Evolutionary conservation across 2,113 vertebrate species (phyloP).

Genomic region (Ceyx melanurus): DNA sequence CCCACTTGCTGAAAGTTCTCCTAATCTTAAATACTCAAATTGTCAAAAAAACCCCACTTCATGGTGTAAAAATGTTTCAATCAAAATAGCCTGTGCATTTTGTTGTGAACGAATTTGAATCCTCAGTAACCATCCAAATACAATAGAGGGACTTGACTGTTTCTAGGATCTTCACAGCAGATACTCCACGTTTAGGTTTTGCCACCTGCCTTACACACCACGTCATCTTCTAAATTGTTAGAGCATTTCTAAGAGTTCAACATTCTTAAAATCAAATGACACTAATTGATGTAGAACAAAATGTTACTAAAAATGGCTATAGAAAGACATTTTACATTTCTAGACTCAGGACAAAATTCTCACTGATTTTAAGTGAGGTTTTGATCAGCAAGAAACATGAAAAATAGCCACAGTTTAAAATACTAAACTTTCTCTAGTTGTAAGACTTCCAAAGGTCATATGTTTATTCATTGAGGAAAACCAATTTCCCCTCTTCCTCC

Average conservation of each 20-base stretch:
- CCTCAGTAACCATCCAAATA: neutral
- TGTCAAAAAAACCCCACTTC: neutral
- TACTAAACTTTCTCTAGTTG: neutral
- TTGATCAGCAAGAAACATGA: neutral
- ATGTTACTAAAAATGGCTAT: neutral
- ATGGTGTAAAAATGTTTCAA: neutral
- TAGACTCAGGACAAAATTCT: neutral
- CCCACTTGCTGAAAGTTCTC: neutral
- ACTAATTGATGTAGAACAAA: neutral
- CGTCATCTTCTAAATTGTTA: neutral
- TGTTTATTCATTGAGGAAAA: neutral
- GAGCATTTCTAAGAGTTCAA: conserved; percentile 23
- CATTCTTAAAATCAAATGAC: neutral
- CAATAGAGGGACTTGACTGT: neutral
- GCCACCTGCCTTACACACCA: neutral
- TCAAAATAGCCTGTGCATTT: neutral
- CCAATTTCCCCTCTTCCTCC: neutral
- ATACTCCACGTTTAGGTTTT: neutral
- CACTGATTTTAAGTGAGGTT: neutral
- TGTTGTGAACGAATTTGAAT: neutral
- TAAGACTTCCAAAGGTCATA: neutral
- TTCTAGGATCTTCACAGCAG: neutral
- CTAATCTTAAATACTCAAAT: neutral
- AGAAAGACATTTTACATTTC: neutral
- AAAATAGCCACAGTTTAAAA: neutral